Conservation (phyloP, 2,797 vertebrate species). For the Sebastes iracundus region DNA sequence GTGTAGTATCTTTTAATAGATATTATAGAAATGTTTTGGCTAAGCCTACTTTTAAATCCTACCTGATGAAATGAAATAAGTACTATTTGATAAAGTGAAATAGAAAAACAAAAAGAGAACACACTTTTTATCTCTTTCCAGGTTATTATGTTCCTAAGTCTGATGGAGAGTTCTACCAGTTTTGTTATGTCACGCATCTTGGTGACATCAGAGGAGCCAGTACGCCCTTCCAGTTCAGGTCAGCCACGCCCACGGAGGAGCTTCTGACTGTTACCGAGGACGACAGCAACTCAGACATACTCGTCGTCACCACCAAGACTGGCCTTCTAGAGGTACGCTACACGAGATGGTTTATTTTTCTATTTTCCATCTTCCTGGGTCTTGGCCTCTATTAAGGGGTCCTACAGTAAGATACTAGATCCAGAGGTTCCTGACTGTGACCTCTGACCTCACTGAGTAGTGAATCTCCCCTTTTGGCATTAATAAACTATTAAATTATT, state of each 20-base stretch:
- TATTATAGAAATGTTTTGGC: neutral
- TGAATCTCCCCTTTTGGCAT: neutral
- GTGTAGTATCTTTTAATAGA: neutral
- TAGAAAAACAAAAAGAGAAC: neutral
- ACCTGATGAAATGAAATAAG: neutral
- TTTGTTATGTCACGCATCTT: constrained; percentile 96
- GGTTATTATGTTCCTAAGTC: constrained; percentile 98
- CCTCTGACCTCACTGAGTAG: neutral
- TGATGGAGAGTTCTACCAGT: constrained; percentile 99
- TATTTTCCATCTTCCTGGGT: neutral
- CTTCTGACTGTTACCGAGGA: constrained; percentile 93
- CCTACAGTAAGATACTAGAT: neutral
- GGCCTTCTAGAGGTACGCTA: constrained; percentile 91
- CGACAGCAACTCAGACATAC: constrained; percentile 96
- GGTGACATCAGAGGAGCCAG: constrained; percentile 98
- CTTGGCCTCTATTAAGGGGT: neutral
- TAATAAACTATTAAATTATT: neutral
- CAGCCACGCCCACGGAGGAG: constrained; percentile 92
- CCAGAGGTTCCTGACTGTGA: neutral
- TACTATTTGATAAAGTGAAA: neutral
- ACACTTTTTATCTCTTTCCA: constrained; percentile 48
- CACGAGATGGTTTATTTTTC: neutral
- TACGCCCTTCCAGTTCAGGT: constrained; percentile 96
- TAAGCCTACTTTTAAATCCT: neutral
- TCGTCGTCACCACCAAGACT: constrained; percentile 97